A percentile compares a stretch with the other conserved stretches of the same genome.
Evolutionary conservation across 2,888 invertebrate genomes (phyloP).

Genomic region (Hirtodrosophila histrioides): DNA sequence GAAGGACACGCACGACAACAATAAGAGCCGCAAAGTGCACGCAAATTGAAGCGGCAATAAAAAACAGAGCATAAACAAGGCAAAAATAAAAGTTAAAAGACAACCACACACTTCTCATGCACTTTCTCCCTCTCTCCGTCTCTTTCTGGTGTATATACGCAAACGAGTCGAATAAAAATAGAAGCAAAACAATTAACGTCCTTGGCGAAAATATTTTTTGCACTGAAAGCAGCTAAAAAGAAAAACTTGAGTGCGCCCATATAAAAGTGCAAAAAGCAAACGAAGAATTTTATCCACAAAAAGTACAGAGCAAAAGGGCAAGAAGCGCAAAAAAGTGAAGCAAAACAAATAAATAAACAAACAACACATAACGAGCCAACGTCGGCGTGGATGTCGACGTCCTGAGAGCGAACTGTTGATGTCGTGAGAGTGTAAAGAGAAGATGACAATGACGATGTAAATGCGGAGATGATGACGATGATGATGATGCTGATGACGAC

Average conservation of each 20-base stretch:
- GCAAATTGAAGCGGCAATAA: slow-evolving; percentile 73
- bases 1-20: slow-evolving; percentile 71
- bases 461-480: slow-evolving; percentile 21
- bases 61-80: slow-evolving; percentile 65
- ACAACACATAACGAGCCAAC: slow-evolving; percentile 55
- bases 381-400: slow-evolving; percentile 24
- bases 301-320: slow-evolving; percentile 39
- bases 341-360: slow-evolving; percentile 73
- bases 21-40: slow-evolving; percentile 70
- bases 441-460: slow-evolving; percentile 53
- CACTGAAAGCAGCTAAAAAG: slow-evolving; percentile 64
- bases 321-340: slow-evolving; percentile 41
- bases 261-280: slow-evolving; percentile 70
- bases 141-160: slow-evolving; percentile 1
- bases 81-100: slow-evolving; percentile 76
- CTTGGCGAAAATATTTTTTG: slow-evolving; percentile 76
- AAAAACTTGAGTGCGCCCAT: slow-evolving; percentile 71
- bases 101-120: slow-evolving; percentile 21
- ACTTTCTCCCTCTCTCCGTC: background rate
- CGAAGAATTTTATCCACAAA: slow-evolving; percentile 63
- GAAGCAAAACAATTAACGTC: slow-evolving; percentile 81
- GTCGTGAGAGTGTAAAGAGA: slow-evolving; percentile 64
- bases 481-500: slow-evolving; percentile 40
- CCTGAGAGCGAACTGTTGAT: slow-evolving; percentile 34
- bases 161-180: slow-evolving; percentile 62